Evolutionary conservation across 2,797 vertebrate genomes (phyloP).

Genomic region (Nyctalus aviator): DNA sequence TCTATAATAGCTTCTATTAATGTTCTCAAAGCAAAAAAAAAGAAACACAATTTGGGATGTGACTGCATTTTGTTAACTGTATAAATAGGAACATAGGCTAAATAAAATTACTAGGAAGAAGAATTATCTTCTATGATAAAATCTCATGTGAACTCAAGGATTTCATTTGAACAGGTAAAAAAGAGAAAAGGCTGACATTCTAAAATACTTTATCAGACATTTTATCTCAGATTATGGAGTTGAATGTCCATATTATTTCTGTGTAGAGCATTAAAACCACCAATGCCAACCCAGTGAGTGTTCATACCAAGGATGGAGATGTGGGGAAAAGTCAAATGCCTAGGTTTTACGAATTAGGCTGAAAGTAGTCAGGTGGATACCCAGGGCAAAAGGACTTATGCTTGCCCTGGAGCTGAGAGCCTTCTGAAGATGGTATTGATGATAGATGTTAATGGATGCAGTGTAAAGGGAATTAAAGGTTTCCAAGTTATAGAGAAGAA

Average conservation of each 20-base stretch:
- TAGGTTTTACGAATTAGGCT: neutral
- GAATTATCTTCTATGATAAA: conserved; percentile 50
- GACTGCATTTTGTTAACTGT: conserved; percentile 60
- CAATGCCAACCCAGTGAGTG: neutral
- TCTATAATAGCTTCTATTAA: conserved; percentile 62
- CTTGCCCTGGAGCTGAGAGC: neutral
- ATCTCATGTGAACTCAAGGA: conserved; percentile 7
- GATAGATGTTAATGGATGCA: neutral
- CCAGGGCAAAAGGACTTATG: neutral
- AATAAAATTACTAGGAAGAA: conserved; percentile 43
- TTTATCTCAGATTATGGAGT: neutral
- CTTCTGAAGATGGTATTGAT: neutral
- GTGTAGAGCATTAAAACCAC: neutral
- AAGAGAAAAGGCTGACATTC: conserved; percentile 4
- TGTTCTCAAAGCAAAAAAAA: conserved; percentile 42
- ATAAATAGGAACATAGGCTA: conserved; percentile 45
- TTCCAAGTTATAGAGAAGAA: neutral
- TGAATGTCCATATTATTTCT: neutral
- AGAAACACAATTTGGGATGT: conserved; percentile 41
- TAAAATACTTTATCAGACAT: conserved; percentile 17
- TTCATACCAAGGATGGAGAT: neutral
- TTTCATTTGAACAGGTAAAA: conserved; percentile 47
- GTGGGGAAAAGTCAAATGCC: neutral
- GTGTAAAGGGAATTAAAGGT: neutral
- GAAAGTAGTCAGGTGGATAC: neutral